Evolutionary conservation across 2,888 invertebrate species (phyloP).

Genomic region (Drosophila pseudotalamancana): DNA sequence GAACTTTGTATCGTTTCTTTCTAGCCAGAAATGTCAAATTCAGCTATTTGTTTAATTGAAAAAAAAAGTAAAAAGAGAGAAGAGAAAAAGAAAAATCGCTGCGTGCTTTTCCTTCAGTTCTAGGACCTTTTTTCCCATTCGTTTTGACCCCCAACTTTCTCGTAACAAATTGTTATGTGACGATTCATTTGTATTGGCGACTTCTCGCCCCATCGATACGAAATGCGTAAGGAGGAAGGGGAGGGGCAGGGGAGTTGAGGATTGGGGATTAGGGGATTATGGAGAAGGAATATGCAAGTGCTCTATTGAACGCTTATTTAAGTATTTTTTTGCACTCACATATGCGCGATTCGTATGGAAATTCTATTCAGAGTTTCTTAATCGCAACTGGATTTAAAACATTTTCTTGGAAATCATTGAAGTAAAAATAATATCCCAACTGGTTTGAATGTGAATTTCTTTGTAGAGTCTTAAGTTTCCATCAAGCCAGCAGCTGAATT

Average conservation of each 20-base stretch:
- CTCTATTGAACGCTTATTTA: constrained; percentile 13
- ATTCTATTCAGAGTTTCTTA: constrained; percentile 15
- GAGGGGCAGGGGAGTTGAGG: background rate
- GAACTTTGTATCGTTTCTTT: constrained; percentile 50
- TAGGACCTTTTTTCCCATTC: background rate
- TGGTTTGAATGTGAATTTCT: too few relatives aligned
- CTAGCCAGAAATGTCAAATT: constrained; percentile 69
- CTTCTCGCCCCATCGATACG: constrained; percentile 15
- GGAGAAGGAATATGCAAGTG: background rate
- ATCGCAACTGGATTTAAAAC: constrained; percentile 13
- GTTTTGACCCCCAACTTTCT: background rate
- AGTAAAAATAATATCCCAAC: too few relatives aligned
- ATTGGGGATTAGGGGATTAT: background rate
- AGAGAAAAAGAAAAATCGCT: constrained; percentile 11
- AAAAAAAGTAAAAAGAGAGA: constrained; percentile 29
- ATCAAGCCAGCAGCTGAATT: background rate
- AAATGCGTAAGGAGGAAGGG: background rate
- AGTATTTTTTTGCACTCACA: background rate
- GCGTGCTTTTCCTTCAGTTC: constrained; percentile 1
- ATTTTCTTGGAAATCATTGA: background rate
- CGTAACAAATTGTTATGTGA: constrained; percentile 69
- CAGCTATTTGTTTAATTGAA: constrained; percentile 79
- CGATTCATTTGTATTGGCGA: constrained; percentile 68
- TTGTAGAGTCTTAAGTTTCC: background rate
- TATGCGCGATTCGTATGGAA: constrained; percentile 26